Conservation (phyloP, 2,888 invertebrate genomes). For the Cataglyphis cursor region DNA sequence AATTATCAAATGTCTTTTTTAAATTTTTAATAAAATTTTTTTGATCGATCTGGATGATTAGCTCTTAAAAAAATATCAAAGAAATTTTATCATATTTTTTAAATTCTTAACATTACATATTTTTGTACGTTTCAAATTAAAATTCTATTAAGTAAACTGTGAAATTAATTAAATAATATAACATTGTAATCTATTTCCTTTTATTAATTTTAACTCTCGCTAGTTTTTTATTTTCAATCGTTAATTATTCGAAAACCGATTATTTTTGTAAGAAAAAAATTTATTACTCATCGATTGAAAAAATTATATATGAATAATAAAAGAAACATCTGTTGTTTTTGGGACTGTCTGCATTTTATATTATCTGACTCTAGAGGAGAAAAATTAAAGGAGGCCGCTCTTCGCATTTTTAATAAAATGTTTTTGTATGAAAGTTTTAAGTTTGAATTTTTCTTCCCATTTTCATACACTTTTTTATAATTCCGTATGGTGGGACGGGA, state of each 20-base stretch:
- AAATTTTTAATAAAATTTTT: neutral
- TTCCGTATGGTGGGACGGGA: slow-evolving; percentile 93
- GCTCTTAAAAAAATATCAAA: neutral
- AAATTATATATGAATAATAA: neutral
- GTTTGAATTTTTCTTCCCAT: neutral
- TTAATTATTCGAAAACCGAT: neutral
- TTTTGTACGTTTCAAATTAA: neutral
- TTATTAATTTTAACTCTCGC: neutral
- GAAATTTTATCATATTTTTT: neutral
- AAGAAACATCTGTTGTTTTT: neutral
- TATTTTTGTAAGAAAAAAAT: neutral
- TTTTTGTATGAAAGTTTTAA: neutral
- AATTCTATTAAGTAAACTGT: slow-evolving; percentile 2
- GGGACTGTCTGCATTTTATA: neutral
- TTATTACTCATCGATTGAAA: neutral
- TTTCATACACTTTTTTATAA: slow-evolving; percentile 88
- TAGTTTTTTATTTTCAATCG: neutral
- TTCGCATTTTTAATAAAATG: neutral
- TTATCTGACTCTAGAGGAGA: neutral
- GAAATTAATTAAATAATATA: neutral
- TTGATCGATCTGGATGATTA: neutral
- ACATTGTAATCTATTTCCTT: neutral
- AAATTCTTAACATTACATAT: neutral
- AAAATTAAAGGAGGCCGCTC: slow-evolving; percentile 4
- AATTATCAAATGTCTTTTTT: neutral